Evolutionary conservation across 92 coral and sea anemone genomes (phyloP).

Genomic region (Porites evermanni): DNA sequence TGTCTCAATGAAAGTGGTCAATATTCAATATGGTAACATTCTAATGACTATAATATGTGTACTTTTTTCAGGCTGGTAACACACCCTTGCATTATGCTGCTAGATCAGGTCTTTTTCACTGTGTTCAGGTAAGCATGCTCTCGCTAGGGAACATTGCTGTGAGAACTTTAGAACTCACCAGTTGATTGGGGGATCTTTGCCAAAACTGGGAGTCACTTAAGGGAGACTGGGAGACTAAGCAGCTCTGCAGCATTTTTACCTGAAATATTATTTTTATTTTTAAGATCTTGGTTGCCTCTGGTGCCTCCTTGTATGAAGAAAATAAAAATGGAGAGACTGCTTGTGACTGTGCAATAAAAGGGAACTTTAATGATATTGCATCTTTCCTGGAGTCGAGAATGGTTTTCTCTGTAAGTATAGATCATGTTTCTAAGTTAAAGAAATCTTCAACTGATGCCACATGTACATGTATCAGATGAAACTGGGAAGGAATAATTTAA

Average conservation of each 20-base stretch:
- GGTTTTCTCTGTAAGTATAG: constrained; percentile 96
- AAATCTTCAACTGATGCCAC: neutral
- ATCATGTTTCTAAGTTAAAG: neutral
- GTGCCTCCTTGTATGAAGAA: constrained; percentile 91
- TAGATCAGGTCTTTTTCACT: constrained; percentile 83
- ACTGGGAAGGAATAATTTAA: too few relatives aligned
- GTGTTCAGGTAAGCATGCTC: constrained; percentile 82
- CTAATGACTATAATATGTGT: neutral
- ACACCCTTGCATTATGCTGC: constrained; percentile 98
- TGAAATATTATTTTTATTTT: neutral
- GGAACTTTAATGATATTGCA: constrained; percentile 85
- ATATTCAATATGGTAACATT: too few relatives aligned
- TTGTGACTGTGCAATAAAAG: constrained; percentile 95
- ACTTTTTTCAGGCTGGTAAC: constrained; percentile 74
- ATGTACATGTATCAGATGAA: neutral
- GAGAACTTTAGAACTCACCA: too few relatives aligned
- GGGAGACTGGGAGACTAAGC: neutral
- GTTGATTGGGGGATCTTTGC: too few relatives aligned
- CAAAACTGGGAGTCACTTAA: too few relatives aligned
- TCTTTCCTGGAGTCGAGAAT: constrained; percentile 95
- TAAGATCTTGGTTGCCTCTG: constrained; percentile 87
- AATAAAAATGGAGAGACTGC: constrained; percentile 90
- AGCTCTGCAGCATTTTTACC: neutral
- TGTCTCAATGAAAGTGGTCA: neutral
- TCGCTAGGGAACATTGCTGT: too few relatives aligned